These are phyloP conservation scores for Crocallis elinguaria DNA, from an alignment of 2,888 invertebrate species.

Conservation along the genomic window DNA sequence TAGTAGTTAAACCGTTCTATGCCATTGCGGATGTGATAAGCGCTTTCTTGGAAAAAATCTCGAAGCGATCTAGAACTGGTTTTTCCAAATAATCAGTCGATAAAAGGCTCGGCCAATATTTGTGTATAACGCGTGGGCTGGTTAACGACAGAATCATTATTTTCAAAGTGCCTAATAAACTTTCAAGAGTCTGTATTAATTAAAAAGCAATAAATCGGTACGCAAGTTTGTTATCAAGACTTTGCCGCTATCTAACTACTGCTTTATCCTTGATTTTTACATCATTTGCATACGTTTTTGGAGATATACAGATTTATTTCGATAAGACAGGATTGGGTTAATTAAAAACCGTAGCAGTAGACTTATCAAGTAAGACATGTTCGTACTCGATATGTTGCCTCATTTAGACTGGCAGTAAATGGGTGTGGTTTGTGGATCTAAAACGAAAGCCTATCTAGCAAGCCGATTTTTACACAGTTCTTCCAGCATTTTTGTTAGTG, in stretches of 20 bases:
- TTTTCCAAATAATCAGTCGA: constrained; percentile 5
- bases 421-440: too few species aligned
- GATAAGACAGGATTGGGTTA: too few species aligned
- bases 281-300: too few species aligned
- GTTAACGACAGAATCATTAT: constrained; percentile 24
- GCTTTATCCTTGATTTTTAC: background rate
- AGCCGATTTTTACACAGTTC: too few species aligned
- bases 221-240: background rate
- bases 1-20: constrained; percentile 24
- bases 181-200: constrained; percentile 4
- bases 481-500: too few species aligned
- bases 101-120: constrained; percentile 26
- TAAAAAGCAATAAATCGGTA: background rate
- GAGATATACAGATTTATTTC: too few species aligned
- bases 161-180: constrained; percentile 12
- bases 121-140: constrained; percentile 7
- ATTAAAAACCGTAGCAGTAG: too few species aligned
- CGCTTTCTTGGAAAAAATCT: constrained; percentile 26
- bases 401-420: too few species aligned
- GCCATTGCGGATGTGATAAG: constrained; percentile 22
- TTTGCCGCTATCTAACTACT: background rate
- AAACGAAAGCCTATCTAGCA: too few species aligned
- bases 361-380: too few species aligned
- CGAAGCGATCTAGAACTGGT: constrained; percentile 4
- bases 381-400: too few species aligned